A percentile compares a stretch with the other conserved stretches of the same genome.
phyloP scores from a whole-genome alignment of 1,140 invertebrate genomes.

The Asobara japonica region DNA sequence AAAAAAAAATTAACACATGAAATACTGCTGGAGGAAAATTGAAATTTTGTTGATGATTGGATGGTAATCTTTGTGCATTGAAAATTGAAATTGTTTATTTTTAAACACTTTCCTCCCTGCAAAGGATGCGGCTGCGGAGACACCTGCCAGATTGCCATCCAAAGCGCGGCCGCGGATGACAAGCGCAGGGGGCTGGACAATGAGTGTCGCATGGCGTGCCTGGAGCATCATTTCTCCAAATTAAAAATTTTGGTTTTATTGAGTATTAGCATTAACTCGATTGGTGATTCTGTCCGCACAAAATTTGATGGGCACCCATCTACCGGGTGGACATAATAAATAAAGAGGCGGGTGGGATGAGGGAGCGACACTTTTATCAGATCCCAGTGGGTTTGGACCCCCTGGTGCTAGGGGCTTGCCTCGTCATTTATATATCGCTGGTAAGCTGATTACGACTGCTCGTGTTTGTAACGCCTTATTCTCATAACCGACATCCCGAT shows the following conservation, averaged over 20 bases:
- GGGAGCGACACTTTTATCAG: slow-evolving; percentile 5
- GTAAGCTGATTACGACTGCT: slow-evolving; percentile 5
- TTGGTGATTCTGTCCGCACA: not conserved
- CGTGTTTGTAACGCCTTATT: slow-evolving; percentile 2
- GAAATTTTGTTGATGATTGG: not conserved
- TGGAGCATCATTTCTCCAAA: no score
- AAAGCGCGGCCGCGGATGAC: no score
- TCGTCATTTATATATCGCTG: not conserved
- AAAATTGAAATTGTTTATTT: no score
- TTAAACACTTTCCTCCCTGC: no score
- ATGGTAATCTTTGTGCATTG: no score
- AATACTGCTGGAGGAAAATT: not conserved
- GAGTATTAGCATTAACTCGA: not conserved
- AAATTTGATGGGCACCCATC: not conserved
- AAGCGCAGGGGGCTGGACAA: no score
- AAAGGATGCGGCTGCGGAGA: no score
- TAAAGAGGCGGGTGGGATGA: not conserved
- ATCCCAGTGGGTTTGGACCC: not conserved
- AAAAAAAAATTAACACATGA: slow-evolving; percentile 1
- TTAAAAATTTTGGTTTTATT: no score
- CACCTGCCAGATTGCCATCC: no score
- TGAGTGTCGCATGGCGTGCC: no score
- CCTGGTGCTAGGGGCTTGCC: slow-evolving; percentile 1
- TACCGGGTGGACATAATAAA: not conserved
- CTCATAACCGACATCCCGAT: not conserved